phyloP scores from a whole-genome alignment of 2,113 vertebrate species.

The Canis aureus region DNA sequence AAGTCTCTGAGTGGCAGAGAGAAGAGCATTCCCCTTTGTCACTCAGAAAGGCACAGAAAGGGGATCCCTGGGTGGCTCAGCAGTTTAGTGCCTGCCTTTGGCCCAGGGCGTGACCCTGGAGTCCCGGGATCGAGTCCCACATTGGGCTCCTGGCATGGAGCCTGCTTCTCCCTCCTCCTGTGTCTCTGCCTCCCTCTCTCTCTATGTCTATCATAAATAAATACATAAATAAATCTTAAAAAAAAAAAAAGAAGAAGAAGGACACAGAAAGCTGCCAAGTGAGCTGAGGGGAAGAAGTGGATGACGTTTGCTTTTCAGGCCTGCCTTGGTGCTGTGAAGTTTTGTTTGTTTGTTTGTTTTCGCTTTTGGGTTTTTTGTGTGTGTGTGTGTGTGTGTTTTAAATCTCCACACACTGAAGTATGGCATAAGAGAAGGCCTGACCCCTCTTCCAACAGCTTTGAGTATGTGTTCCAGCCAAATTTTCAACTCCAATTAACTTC shows the following conservation, averaged over 20 bases:
- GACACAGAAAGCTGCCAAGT: background rate
- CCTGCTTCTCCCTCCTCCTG: too few relatives aligned
- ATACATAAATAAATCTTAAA: too few relatives aligned
- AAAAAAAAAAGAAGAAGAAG: background rate
- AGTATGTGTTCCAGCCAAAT: background rate
- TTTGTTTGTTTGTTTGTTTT: background rate
- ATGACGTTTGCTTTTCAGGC: background rate
- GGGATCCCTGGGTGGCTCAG: too few relatives aligned
- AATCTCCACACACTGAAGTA: background rate
- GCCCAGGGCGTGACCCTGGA: too few relatives aligned
- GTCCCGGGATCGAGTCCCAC: too few relatives aligned
- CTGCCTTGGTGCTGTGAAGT: background rate
- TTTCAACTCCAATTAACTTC: background rate
- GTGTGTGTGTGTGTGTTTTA: background rate
- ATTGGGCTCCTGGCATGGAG: too few relatives aligned
- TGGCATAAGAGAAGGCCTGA: background rate
- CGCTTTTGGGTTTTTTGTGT: background rate
- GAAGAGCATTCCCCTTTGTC: background rate
- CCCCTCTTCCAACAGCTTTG: background rate
- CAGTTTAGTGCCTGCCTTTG: too few relatives aligned
- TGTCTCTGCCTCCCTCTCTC: too few relatives aligned
- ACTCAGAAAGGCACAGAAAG: background rate
- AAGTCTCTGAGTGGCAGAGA: rapidly evolving
- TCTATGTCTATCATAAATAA: too few relatives aligned
- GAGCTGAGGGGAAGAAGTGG: background rate